Conservation (phyloP, 1,140 invertebrate species). For the Drosophila repletoides region DNA sequence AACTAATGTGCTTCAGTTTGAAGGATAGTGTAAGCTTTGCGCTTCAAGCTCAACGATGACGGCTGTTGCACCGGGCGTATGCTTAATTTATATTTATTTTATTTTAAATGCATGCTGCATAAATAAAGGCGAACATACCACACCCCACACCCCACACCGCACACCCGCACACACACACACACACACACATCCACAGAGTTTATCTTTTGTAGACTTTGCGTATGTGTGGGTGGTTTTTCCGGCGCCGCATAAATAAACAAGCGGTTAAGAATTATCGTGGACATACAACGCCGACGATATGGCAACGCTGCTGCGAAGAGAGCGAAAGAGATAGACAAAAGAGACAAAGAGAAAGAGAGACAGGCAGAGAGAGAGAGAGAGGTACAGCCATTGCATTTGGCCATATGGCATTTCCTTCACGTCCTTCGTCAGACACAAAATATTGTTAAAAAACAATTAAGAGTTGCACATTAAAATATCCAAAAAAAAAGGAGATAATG, state of each 20-base stretch:
- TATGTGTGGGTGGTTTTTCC: constrained; percentile 52
- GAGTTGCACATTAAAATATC: constrained; percentile 61
- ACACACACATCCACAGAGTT: constrained; percentile 6
- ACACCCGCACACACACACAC: constrained; percentile 16
- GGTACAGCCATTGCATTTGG: background rate
- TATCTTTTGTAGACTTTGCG: constrained; percentile 21
- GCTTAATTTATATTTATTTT: constrained; percentile 80
- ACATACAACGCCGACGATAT: constrained; percentile 20
- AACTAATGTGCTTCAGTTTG: constrained; percentile 13
- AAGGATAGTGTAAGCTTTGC: constrained; percentile 27
- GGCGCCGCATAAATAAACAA: constrained; percentile 75
- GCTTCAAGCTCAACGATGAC: constrained; percentile 6
- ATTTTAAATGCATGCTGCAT: constrained; percentile 78
- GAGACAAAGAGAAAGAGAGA: background rate
- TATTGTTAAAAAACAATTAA: constrained; percentile 78
- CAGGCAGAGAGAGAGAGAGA: background rate
- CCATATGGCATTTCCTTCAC: constrained; percentile 52
- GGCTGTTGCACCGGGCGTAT: constrained; percentile 55
- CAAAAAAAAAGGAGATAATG: background rate
- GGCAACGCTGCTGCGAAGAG: background rate
- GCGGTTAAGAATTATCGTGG: constrained; percentile 75
- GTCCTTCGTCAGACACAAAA: constrained; percentile 33
- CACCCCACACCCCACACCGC: too few species aligned
- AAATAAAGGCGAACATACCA: constrained; percentile 60
- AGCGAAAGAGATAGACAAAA: background rate